phyloP scores from a whole-genome alignment of 2,888 invertebrate genomes.

The Epinotia ramella region DNA sequence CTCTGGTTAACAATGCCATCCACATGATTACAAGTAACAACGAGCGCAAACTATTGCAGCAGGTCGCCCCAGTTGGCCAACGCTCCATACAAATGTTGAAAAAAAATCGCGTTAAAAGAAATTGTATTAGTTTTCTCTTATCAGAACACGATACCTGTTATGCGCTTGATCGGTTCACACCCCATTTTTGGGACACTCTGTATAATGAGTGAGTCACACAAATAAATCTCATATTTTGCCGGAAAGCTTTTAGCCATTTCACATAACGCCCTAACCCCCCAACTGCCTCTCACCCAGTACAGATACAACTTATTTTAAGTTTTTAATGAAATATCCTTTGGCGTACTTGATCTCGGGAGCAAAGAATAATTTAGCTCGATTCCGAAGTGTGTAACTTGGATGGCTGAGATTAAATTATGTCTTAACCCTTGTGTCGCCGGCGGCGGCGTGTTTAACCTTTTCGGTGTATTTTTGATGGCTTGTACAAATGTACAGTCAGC shows the following conservation, averaged over 20 bases:
- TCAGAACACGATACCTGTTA: no score
- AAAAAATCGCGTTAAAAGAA: no score
- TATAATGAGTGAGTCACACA: no score
- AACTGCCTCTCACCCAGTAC: constrained; percentile 56
- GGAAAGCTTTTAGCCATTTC: constrained; percentile 14
- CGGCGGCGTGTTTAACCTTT: constrained; percentile 40
- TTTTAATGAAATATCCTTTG: constrained; percentile 78
- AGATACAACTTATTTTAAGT: constrained; percentile 75
- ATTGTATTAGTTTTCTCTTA: no score
- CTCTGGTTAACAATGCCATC: no score
- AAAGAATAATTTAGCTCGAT: constrained; percentile 51
- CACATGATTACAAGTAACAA: no score
- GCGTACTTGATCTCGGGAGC: constrained; percentile 63
- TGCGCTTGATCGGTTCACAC: no score
- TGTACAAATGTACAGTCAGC: not conserved
- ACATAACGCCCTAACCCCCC: not conserved
- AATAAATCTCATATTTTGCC: no score
- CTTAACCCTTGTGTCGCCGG: constrained; percentile 45
- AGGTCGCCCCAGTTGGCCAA: no score
- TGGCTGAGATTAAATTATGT: constrained; percentile 65
- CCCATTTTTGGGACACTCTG: no score
- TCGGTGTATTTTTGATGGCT: constrained; percentile 18
- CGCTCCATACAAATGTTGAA: no score
- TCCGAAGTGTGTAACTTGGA: constrained; percentile 53
- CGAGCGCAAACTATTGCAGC: no score